phyloP scores from a whole-genome alignment of 30 jellyfish, hydroid and myxozoan genomes.

The Mastigias papua region DNA sequence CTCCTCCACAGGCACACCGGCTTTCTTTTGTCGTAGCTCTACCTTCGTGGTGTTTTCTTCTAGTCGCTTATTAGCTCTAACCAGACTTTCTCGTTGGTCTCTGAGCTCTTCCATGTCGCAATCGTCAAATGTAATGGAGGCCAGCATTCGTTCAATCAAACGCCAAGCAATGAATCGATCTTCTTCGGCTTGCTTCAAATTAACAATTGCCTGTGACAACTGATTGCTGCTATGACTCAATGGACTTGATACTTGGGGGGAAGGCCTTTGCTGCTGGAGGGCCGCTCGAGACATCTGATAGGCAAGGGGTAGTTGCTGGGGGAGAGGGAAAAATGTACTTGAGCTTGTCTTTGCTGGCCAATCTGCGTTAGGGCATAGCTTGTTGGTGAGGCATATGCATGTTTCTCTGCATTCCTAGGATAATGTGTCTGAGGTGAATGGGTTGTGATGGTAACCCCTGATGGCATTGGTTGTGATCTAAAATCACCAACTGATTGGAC shows the following conservation, averaged over 20 bases:
- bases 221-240: background rate
- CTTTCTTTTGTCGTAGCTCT: background rate
- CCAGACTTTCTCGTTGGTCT: constrained; percentile 33
- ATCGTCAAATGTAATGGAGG: background rate
- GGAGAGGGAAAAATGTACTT: background rate
- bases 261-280: constrained; percentile 5
- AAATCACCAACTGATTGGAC: background rate
- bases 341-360: no score
- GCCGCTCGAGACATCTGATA: background rate
- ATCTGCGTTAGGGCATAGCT: background rate
- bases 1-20: background rate
- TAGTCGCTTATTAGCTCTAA: constrained; percentile 19
- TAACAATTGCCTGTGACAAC: background rate
- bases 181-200: constrained; percentile 27
- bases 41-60: background rate
- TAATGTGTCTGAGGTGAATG: background rate
- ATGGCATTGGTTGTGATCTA: background rate
- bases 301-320: constrained; percentile 29
- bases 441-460: background rate
- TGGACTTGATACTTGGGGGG: background rate
- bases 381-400: background rate
- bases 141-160: constrained; percentile 12
- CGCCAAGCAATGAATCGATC: constrained; percentile 28
- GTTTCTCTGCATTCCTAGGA: background rate
- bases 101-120: constrained; percentile 22